These are phyloP conservation scores for Halocynthia aurantium DNA, from an alignment of 23 tunicate species.

Conservation along the genomic window DNA sequence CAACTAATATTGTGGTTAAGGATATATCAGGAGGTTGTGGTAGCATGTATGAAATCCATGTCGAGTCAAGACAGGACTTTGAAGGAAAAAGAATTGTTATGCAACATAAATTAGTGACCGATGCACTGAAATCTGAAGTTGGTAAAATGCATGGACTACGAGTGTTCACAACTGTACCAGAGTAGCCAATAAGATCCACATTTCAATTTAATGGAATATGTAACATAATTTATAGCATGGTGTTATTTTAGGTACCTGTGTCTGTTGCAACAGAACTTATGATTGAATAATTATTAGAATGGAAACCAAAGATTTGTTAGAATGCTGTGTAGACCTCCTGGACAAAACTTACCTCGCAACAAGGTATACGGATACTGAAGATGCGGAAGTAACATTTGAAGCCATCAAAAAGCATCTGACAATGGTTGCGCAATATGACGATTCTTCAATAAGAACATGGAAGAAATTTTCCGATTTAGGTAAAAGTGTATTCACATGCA, in stretches of 20 bases:
- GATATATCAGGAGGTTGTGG: constrained; percentile 99
- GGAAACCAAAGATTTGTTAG: too few relatives aligned
- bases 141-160: constrained; percentile 83
- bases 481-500: not conserved
- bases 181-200: not conserved
- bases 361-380: constrained; percentile 3
- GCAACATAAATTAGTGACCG: constrained; percentile 80
- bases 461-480: constrained; percentile 22
- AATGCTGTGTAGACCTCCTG: not conserved
- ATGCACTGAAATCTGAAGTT: constrained; percentile 81
- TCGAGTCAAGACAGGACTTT: constrained; percentile 54
- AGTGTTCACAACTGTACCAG: constrained; percentile 61
- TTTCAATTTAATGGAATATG: too few relatives aligned
- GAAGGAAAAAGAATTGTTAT: constrained; percentile 35
- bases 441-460: constrained; percentile 1
- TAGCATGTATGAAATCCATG: constrained; percentile 76
- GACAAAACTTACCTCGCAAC: not conserved
- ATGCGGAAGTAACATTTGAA: constrained; percentile 16
- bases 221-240: too few relatives aligned
- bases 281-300: too few relatives aligned
- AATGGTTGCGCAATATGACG: constrained; percentile 21
- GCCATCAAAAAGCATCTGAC: constrained; percentile 23
- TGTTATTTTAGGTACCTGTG: too few relatives aligned
- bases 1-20: constrained; percentile 31
- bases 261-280: too few relatives aligned